A percentile compares a stretch with the other conserved stretches of the same genome.
These are phyloP conservation scores for Oscheius sp. DNA, from an alignment of 2,888 invertebrate genomes.

Conservation along the genomic window DNA sequence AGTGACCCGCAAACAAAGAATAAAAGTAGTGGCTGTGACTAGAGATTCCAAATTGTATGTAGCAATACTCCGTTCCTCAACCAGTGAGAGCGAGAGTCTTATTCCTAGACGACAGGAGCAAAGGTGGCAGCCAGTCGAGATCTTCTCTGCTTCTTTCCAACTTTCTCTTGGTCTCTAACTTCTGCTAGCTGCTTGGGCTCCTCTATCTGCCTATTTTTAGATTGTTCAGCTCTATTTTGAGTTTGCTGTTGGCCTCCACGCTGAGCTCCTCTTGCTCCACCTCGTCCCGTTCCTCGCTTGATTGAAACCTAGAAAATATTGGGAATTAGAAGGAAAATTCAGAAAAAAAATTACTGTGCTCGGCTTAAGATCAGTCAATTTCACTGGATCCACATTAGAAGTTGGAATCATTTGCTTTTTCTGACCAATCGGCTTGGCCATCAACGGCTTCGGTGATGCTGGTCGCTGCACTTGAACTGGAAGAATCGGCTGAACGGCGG, in stretches of 20 bases:
- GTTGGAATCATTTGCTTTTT: not conserved
- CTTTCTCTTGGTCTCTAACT: not conserved
- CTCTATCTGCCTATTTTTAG: not conserved
- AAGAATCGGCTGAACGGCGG: too few relatives aligned
- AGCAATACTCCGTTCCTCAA: too few relatives aligned
- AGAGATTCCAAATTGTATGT: too few relatives aligned
- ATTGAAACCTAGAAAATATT: not conserved
- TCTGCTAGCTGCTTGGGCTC: not conserved
- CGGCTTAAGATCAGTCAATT: constrained; percentile 23
- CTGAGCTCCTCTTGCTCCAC: not conserved
- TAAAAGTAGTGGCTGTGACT: too few relatives aligned
- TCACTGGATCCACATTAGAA: constrained; percentile 8
- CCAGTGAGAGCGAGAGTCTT: too few relatives aligned
- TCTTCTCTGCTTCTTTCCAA: not conserved
- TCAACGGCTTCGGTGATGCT: too few relatives aligned
- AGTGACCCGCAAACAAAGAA: too few relatives aligned
- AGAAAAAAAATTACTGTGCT: constrained; percentile 15
- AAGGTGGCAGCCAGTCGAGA: constrained; percentile 14
- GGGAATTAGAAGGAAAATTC: too few relatives aligned
- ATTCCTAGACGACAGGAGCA: too few relatives aligned
- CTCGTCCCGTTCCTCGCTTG: not conserved
- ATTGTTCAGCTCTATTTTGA: not conserved
- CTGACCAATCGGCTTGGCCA: not conserved
- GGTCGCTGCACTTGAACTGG: too few relatives aligned
- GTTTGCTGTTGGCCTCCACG: not conserved